Evolutionary conservation across 2,888 invertebrate species (phyloP), one percentile per base, ranked within the genome.

Genomic region (Sicus ferrugineus): DNA sequence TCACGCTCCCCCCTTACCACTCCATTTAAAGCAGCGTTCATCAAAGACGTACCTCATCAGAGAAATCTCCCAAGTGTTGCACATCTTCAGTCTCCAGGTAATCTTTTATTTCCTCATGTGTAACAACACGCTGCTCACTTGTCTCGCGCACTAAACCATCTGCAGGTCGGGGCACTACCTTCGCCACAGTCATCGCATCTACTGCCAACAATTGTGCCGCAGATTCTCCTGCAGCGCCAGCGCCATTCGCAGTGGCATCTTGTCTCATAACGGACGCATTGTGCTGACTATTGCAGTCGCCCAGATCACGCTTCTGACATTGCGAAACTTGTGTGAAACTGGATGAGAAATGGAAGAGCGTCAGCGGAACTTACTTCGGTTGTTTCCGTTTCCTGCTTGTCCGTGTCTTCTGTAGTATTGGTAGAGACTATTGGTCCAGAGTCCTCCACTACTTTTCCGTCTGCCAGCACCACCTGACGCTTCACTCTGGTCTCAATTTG

Each of bases 401-500:
- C 93, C 59, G 93, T 93, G 83, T 96, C 95, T 86, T 95, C 95
- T 59, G 94, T 95, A 73, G 95, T 95, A 75, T 94, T 94, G 74
- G 95, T 95, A 76, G 94, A 94, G 80, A 96, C 92, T 85, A 94
- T 90, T 4, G 96, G 96, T 14, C 96, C 96, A 3, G 94, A 91
- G 86, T 96, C 96, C 77, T 91, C 93, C 72, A 96, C 91, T 71
- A 96, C 93, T 81, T 93, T 92, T 38, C 96, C 96, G 88, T 96
- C 95, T 87, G 96, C 95, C 75, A 95, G 88, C 73, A 95, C 90
- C 72, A 96, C 89, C 86, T 96, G 94, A 54, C 96, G 89, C 85
- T 96, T 94, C 52, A 96, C 94, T 75, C 95, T 87, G 54, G 95
- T 96, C 81, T 95, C 95, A 78, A 96, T 95, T 87, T 95, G 95